Conservation (phyloP, 2,113 vertebrate genomes). For the Alouatta palliata region DNA sequence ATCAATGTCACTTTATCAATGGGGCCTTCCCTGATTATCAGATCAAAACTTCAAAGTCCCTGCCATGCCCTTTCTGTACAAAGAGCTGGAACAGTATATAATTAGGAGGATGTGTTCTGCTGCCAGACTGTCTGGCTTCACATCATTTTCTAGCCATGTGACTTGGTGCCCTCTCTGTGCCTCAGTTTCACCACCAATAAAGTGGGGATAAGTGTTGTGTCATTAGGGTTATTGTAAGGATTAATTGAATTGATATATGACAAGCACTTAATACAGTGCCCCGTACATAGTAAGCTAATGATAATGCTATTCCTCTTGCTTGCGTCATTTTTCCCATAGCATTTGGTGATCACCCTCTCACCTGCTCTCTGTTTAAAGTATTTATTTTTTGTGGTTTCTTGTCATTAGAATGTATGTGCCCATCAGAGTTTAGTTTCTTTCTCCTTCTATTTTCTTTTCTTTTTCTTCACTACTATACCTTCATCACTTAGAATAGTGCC, state of each 20-base stretch:
- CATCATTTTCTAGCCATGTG: not conserved
- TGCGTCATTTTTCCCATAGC: not conserved
- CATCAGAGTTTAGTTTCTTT: not conserved
- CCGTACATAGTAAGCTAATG: not conserved
- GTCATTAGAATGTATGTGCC: not conserved
- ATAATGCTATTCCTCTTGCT: not conserved
- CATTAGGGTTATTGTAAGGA: not conserved
- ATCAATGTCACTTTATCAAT: not conserved
- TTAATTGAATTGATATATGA: not conserved
- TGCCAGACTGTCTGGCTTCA: not conserved
- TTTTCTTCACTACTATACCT: not conserved
- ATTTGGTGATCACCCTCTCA: not conserved
- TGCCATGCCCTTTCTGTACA: not conserved
- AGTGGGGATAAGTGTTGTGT: not conserved
- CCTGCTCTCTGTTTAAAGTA: not conserved
- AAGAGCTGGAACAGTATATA: not conserved
- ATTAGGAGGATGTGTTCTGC: not conserved
- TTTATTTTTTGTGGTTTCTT: not conserved
- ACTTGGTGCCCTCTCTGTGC: not conserved
- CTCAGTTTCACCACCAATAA: not conserved
- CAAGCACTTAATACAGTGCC: not conserved
- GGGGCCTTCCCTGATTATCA: not conserved
- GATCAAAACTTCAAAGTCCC: not conserved
- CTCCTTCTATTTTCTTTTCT: not conserved
- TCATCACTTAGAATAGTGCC: not conserved